These are phyloP conservation scores for Clarias batrachus DNA, from an alignment of 2,113 vertebrate species.

Conservation along the genomic window DNA sequence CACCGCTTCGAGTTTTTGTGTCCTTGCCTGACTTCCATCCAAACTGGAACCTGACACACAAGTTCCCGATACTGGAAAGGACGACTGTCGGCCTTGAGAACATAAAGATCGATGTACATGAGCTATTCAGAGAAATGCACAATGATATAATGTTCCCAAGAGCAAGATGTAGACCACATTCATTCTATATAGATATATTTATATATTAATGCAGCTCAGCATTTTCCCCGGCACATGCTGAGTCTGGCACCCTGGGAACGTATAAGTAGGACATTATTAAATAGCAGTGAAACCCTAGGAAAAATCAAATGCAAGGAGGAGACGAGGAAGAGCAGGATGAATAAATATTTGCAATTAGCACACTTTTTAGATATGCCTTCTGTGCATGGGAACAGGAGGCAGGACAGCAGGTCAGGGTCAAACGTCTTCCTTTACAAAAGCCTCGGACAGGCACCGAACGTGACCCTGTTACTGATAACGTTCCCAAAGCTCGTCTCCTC, in stretches of 20 bases:
- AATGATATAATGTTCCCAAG: slow-evolving; percentile 17
- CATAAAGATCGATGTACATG: slow-evolving; percentile 28
- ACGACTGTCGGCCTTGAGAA: slow-evolving; percentile 24
- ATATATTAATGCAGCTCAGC: slow-evolving; percentile 6
- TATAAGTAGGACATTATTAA: slow-evolving; percentile 23
- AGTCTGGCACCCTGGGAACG: slow-evolving; percentile 7
- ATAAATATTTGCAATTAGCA: slow-evolving; percentile 10
- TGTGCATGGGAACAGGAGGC: slow-evolving; percentile 10
- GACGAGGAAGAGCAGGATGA: neutral
- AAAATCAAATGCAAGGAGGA: neutral
- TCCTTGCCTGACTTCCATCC: slow-evolving; percentile 39
- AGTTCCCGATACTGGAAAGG: slow-evolving; percentile 19
- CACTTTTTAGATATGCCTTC: neutral
- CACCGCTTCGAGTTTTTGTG: neutral
- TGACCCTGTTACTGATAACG: slow-evolving; percentile 13
- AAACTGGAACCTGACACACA: slow-evolving; percentile 24
- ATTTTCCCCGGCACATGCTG: slow-evolving; percentile 12
- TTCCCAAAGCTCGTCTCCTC: neutral
- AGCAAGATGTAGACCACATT: slow-evolving; percentile 13
- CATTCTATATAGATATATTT: slow-evolving; percentile 11
- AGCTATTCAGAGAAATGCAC: slow-evolving; percentile 35
- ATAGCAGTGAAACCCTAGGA: neutral
- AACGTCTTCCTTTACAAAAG: slow-evolving; percentile 12
- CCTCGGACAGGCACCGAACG: neutral
- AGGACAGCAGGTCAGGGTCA: slow-evolving; percentile 20